A percentile compares a stretch with the other conserved stretches of the same genome.
These are phyloP conservation scores for Mus caroli DNA, from an alignment of 2,797 vertebrate species.

Conservation along the genomic window DNA sequence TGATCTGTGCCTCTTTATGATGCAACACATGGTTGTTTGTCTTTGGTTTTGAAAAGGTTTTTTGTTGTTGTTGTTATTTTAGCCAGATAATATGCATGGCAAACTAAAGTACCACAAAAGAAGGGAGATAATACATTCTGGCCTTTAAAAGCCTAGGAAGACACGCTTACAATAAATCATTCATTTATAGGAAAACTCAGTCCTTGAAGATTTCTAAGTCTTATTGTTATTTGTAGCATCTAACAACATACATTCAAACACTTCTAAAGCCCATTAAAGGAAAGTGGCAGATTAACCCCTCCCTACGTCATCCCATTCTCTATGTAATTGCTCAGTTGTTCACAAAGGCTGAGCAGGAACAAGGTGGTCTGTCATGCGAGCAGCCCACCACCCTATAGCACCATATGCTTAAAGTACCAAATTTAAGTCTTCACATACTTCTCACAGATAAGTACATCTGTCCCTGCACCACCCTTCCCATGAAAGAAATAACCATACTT, in stretches of 20 bases:
- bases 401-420: not conserved
- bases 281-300: not conserved
- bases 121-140: not conserved
- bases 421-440: not conserved
- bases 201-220: not conserved
- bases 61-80: too few species aligned
- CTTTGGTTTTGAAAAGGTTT: not conserved
- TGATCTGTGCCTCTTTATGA: not conserved
- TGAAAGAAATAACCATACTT: not conserved
- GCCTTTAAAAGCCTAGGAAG: not conserved
- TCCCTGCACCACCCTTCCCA: not conserved
- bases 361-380: not conserved
- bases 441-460: not conserved
- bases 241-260: not conserved
- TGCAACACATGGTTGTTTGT: too few species aligned
- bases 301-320: not conserved
- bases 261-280: not conserved
- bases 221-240: not conserved
- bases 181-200: not conserved
- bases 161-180: not conserved
- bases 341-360: not conserved
- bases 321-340: not conserved
- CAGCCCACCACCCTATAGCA: not conserved
- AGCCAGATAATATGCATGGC: not conserved
- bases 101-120: not conserved